phyloP scores from a whole-genome alignment of 2,113 vertebrate species.

The Indicator maculatus region DNA sequence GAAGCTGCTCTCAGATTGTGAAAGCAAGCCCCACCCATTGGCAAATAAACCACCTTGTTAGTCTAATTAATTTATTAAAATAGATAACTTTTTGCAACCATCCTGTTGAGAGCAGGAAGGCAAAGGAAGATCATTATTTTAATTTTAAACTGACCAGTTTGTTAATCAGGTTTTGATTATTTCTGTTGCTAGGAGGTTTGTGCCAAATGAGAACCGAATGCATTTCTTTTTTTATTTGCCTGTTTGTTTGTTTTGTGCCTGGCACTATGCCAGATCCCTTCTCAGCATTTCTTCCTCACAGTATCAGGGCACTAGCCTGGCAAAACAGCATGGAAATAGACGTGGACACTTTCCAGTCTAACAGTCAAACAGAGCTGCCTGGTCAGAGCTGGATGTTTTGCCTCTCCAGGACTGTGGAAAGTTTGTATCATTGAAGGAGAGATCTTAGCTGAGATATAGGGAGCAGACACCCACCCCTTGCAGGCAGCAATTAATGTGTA shows the following conservation, averaged over 20 bases:
- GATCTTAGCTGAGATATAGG: not conserved
- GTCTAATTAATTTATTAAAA: conserved; percentile 46
- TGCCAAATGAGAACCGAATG: not conserved
- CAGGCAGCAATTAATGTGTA: not conserved
- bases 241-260: not conserved
- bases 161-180: conserved; percentile 52
- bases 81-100: not conserved
- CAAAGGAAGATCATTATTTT: conserved; percentile 33
- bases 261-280: conserved; percentile 12
- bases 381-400: not conserved
- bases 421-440: not conserved
- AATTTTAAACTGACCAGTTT: conserved; percentile 41
- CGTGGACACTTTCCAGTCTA: not conserved
- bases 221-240: not conserved
- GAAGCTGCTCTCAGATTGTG: not conserved
- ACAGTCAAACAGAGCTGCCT: not conserved
- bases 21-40: not conserved
- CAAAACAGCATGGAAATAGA: not conserved
- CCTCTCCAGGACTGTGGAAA: not conserved
- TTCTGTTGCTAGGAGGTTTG: conserved; percentile 29
- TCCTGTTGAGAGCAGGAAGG: conserved; percentile 37
- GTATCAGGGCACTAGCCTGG: not conserved
- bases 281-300: not conserved
- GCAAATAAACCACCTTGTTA: not conserved
- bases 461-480: not conserved